Evolutionary conservation across 1,140 invertebrate species (phyloP), one percentile per base, ranked within the genome.

Genomic region (Cydia amplana): DNA sequence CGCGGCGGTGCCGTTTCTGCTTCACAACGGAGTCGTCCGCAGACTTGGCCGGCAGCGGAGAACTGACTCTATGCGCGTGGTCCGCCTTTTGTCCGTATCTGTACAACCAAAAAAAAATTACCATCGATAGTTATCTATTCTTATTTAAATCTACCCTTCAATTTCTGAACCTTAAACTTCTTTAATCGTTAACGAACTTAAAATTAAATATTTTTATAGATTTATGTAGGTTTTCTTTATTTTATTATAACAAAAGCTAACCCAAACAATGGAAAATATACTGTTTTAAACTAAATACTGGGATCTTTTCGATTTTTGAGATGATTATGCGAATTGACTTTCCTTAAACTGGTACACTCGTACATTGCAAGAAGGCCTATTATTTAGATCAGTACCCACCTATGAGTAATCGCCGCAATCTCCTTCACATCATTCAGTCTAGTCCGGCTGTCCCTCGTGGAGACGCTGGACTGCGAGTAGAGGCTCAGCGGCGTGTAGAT

Each of bases 1-100:
- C 95, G 3, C 96, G 91, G 18, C 95, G 92, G 78, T 96, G 95
- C 64, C 94, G 90, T 76, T 94, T 93, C 79, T 93, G 93, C 73
- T 88, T 91, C n/a, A 91, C 76, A 0, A 77, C 75, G 4, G 85
- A 83, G 36, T 93, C 91, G 73, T 91, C 89, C 74, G 86, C 80
- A 0, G 90, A 88, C 72, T 93, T 92, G 0, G 88, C 87, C 4
- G 93, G 93, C 25, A 93, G 80, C 0, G 93, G 93, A 0, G 93
- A 93, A 76, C 93, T 93, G 63, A 93, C 93, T 75, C 93, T 81
- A 75, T 93, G 92, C 14, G 93, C 88, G 72, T 93, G 91, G 70
- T 93, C 91, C 14, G 85, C 90, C 78, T 87, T 91, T 74, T 91
- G 90, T 6, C 93, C 92, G 77, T 93, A 93, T 77, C 93, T 93